phyloP scores from a whole-genome alignment of 30 jellyfish, hydroid and myxozoan species.

The Hydractinia echinata region DNA sequence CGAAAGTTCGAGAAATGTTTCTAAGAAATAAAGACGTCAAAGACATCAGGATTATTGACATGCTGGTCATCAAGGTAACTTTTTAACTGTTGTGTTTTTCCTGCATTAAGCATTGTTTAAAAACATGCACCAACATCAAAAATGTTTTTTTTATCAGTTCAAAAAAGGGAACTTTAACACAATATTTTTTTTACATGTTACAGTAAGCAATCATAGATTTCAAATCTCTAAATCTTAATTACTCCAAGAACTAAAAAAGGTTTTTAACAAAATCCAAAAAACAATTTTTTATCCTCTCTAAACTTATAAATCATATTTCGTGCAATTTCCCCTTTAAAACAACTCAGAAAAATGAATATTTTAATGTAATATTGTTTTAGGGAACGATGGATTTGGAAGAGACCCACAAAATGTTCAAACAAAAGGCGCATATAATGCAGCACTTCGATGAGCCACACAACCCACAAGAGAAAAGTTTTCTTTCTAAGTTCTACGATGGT shows the following conservation, averaged over 20 bases:
- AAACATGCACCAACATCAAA: not conserved
- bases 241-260: too few species aligned
- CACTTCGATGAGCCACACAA: constrained; percentile 74
- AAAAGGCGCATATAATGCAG: constrained; percentile 78
- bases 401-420: constrained; percentile 92
- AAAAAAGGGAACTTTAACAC: too few species aligned
- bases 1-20: constrained; percentile 81
- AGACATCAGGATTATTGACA: constrained; percentile 80
- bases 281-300: too few species aligned
- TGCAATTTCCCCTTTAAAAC: too few species aligned
- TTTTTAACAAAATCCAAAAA: too few species aligned
- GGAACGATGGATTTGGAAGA: constrained; percentile 96
- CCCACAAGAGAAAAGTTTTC: constrained; percentile 52
- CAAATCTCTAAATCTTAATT: too few species aligned
- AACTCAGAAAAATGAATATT: too few species aligned
- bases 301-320: too few species aligned
- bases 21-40: constrained; percentile 56
- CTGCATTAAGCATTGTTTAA: too few species aligned
- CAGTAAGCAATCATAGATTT: too few species aligned
- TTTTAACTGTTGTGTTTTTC: not conserved
- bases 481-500: constrained; percentile 78
- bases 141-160: too few species aligned
- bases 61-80: constrained; percentile 91
- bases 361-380: constrained; percentile 14
- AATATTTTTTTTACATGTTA: too few species aligned